Evolutionary conservation across 2,797 vertebrate genomes (phyloP).

Genomic region (Lagothrix lagotricha): DNA sequence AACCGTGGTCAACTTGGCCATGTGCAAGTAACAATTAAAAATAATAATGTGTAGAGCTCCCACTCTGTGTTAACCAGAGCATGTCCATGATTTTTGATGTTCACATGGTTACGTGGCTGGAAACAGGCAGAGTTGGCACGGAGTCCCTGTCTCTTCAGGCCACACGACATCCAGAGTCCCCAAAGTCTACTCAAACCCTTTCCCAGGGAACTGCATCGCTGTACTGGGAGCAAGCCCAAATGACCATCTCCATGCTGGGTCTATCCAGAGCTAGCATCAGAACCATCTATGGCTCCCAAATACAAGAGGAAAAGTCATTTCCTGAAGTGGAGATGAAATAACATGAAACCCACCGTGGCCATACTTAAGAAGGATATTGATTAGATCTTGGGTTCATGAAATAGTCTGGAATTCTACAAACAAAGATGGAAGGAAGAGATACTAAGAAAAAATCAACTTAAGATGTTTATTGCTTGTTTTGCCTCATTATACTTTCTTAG

Average conservation of each 20-base stretch:
- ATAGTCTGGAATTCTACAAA: background rate
- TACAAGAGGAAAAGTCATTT: background rate
- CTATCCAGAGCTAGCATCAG: background rate
- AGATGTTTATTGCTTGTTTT: background rate
- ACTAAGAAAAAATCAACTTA: background rate
- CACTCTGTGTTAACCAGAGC: background rate
- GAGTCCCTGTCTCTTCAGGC: background rate
- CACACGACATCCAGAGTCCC: fast-evolving
- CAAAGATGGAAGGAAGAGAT: background rate
- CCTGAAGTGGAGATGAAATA: background rate
- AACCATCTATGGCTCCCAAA: background rate
- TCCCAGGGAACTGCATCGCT: background rate
- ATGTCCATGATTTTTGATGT: fast-evolving
- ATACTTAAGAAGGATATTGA: background rate
- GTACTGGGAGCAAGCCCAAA: background rate
- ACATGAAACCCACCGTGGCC: background rate
- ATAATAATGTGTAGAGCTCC: background rate
- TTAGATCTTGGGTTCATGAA: background rate
- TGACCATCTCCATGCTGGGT: background rate
- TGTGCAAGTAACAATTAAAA: background rate
- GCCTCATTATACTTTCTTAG: background rate
- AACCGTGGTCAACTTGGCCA: background rate
- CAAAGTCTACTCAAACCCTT: background rate
- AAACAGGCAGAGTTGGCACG: fast-evolving
- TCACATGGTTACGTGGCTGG: fast-evolving